Percentiles rank a stretch among this genome's conserved stretches.
These are phyloP conservation scores for Xenopus petersii DNA, from an alignment of 2,797 vertebrate species.

Conservation along the genomic window DNA sequence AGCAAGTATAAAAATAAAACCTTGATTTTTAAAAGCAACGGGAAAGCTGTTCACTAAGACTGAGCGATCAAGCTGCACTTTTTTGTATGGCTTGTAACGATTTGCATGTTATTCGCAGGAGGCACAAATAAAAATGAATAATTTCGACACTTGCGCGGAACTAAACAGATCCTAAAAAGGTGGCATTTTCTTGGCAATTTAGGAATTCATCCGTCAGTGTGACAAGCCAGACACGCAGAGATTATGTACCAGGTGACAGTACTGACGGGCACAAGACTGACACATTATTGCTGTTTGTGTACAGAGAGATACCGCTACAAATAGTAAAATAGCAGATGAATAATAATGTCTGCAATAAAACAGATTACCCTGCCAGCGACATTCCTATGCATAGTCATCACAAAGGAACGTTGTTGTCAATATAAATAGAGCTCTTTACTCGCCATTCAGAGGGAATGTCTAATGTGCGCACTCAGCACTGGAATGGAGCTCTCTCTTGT, in stretches of 20 bases:
- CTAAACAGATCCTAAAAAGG: neutral
- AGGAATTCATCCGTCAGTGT: neutral
- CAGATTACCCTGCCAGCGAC: slow-evolving; percentile 51
- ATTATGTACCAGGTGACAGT: neutral
- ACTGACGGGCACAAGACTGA: neutral
- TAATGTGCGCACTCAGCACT: neutral
- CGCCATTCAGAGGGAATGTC: neutral
- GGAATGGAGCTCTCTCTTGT: too few species aligned
- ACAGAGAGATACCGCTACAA: slow-evolving; percentile 62
- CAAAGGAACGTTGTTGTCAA: slow-evolving; percentile 48
- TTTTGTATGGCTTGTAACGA: neutral
- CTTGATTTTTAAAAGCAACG: neutral
- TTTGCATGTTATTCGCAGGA: neutral
- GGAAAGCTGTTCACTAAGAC: neutral
- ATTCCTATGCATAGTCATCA: slow-evolving; percentile 62
- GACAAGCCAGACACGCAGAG: neutral
- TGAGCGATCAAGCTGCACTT: neutral
- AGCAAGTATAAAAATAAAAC: neutral
- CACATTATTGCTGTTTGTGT: slow-evolving; percentile 38
- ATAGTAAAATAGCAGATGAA: slow-evolving; percentile 68
- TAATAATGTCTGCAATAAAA: slow-evolving; percentile 63
- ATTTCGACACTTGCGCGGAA: neutral
- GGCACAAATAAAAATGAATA: neutral
- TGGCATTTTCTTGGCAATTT: neutral
- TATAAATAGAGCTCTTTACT: slow-evolving; percentile 19